A percentile compares a stretch with the other conserved stretches of the same genome.
Conservation (phyloP, 1,140 invertebrate genomes). For the Drosophila guanche region DNA sequence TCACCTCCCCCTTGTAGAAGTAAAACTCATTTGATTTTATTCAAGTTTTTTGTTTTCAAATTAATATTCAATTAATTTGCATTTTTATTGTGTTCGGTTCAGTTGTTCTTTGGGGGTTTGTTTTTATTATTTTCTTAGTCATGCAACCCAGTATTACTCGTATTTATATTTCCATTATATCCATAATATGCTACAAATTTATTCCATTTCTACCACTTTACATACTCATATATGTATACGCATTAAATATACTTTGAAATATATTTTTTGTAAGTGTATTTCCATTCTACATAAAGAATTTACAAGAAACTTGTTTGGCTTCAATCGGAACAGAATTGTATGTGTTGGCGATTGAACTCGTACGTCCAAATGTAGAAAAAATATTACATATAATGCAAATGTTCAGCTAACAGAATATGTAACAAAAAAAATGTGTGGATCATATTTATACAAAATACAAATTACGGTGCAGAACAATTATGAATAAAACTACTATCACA, state of each 20-base stretch:
- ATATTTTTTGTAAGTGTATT: constrained; percentile 8
- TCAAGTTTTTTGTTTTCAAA: constrained; percentile 65
- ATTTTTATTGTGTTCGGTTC: constrained; percentile 61
- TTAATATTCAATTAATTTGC: constrained; percentile 79
- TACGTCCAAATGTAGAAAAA: constrained; percentile 22
- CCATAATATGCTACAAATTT: constrained; percentile 70
- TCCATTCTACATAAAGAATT: constrained; percentile 48
- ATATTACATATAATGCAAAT: constrained; percentile 33
- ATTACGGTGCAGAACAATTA: constrained; percentile 59
- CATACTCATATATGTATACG: constrained; percentile 39
- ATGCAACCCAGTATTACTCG: constrained; percentile 67
- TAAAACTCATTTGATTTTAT: constrained; percentile 28
- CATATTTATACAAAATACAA: constrained; percentile 33
- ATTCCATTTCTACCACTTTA: constrained; percentile 58
- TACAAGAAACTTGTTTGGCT: constrained; percentile 48
- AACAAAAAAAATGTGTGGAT: constrained; percentile 28
- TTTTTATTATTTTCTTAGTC: constrained; percentile 50
- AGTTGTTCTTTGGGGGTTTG: constrained; percentile 27
- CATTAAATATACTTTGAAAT: constrained; percentile 29
- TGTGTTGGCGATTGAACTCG: constrained; percentile 7
- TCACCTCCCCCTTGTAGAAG: background rate
- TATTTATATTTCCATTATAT: constrained; percentile 44
- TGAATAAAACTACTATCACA: constrained; percentile 80
- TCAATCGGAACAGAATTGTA: constrained; percentile 40
- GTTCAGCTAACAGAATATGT: constrained; percentile 27